A percentile compares a stretch with the other conserved stretches of the same genome.
Conservation (phyloP, 2,888 invertebrate species). For the Cheilosia vulpina region DNA sequence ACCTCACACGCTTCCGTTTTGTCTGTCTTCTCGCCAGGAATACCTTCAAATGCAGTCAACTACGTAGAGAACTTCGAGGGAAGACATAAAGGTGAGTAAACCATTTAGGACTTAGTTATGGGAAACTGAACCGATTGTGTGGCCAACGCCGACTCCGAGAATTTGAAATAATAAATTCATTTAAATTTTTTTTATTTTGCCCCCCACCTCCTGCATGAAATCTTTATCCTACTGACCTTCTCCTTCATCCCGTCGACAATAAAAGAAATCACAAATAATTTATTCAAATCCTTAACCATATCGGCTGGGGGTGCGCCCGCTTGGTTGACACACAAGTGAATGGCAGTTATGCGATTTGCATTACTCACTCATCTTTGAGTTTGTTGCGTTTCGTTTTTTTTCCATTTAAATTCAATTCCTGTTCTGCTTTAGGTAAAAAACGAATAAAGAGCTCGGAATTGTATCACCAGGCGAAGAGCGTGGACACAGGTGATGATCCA, state of each 20-base stretch:
- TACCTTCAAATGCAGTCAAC: constrained; percentile 83
- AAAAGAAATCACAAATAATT: constrained; percentile 66
- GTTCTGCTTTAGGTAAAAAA: constrained; percentile 79
- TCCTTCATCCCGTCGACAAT: constrained; percentile 16
- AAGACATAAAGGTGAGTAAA: constrained; percentile 82
- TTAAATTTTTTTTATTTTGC: constrained; percentile 4
- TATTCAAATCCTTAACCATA: constrained; percentile 73
- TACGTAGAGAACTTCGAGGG: constrained; percentile 82
- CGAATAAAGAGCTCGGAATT: constrained; percentile 82
- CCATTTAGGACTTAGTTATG: constrained; percentile 64
- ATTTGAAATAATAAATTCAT: constrained; percentile 72
- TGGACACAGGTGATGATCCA: constrained; percentile 82
- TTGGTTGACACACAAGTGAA: constrained; percentile 61
- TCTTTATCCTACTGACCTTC: constrained; percentile 58
- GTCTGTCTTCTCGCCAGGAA: constrained; percentile 78
- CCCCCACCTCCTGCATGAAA: constrained; percentile 11
- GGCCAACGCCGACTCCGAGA: constrained; percentile 72
- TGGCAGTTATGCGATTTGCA: constrained; percentile 75
- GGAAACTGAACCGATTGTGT: constrained; percentile 61
- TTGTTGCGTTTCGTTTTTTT: constrained; percentile 48
- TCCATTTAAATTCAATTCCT: constrained; percentile 60
- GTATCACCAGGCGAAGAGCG: constrained; percentile 82
- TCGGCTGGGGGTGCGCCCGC: constrained; percentile 27
- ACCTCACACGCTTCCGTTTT: constrained; percentile 45
- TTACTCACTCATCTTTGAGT: constrained; percentile 72